Evolutionary conservation across 2,113 vertebrate genomes (phyloP).

Genomic region (Muscicapa adusta): DNA sequence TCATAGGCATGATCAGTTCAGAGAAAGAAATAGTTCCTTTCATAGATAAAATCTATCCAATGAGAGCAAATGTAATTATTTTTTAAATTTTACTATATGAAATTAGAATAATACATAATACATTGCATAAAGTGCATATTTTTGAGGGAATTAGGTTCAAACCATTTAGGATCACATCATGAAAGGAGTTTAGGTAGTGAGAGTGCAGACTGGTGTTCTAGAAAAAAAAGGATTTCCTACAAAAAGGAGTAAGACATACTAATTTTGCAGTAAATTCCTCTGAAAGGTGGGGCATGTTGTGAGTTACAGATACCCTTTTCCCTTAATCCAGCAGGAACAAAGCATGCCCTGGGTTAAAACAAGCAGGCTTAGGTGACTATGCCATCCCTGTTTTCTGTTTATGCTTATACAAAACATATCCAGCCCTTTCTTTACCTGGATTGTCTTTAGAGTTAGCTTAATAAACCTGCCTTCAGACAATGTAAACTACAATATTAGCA

Average conservation of each 20-base stretch:
- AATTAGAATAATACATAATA: background rate
- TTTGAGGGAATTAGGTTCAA: background rate
- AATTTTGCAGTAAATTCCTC: background rate
- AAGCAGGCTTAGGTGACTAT: background rate
- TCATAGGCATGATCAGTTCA: slow-evolving; percentile 89
- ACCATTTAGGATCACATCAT: background rate
- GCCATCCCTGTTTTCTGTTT: background rate
- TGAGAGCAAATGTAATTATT: slow-evolving; percentile 80
- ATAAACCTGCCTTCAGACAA: background rate
- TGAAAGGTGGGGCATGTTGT: background rate
- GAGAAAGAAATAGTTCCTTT: slow-evolving; percentile 86
- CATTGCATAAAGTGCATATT: background rate
- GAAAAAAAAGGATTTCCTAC: background rate
- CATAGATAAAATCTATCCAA: slow-evolving; percentile 78
- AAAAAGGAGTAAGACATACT: background rate
- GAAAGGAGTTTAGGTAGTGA: background rate
- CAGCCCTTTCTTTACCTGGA: background rate
- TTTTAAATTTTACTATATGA: background rate
- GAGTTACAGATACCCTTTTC: background rate
- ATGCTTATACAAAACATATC: background rate
- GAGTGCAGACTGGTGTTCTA: background rate
- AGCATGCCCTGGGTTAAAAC: background rate
- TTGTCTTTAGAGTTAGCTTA: background rate
- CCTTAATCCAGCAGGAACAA: background rate
- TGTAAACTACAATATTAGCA: background rate